Percentiles rank a stretch among this genome's conserved stretches.
phyloP scores from a whole-genome alignment of 1,140 invertebrate species.

The Teleopsis dalmanni region DNA sequence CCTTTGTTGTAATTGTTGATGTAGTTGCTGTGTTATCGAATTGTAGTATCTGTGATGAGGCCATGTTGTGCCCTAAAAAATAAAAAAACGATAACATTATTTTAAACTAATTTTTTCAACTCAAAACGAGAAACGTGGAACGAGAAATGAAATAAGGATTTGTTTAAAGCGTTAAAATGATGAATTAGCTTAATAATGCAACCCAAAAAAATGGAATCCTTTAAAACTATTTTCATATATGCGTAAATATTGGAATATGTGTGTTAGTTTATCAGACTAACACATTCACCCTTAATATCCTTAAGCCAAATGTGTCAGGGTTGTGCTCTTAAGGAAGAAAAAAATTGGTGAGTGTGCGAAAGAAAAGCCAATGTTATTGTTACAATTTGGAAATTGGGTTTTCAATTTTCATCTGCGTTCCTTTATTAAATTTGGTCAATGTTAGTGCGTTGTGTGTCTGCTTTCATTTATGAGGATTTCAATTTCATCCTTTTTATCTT shows the following conservation, averaged over 20 bases:
- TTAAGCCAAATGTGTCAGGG: not conserved
- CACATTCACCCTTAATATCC: not conserved
- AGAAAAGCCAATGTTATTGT: no score
- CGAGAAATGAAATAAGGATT: not conserved
- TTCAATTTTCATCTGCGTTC: not conserved
- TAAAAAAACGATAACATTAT: not conserved
- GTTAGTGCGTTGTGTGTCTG: not conserved
- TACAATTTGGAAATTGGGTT: not conserved
- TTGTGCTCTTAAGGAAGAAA: not conserved
- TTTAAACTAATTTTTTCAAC: not conserved
- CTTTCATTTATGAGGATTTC: not conserved
- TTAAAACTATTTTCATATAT: not conserved
- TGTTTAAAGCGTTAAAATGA: not conserved
- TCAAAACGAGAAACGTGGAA: not conserved
- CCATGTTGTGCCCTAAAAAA: slow-evolving; percentile 42
- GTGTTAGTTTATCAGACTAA: not conserved
- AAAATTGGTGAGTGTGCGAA: no score
- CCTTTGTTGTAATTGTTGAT: slow-evolving; percentile 30
- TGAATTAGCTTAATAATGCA: not conserved
- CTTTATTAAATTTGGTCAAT: not conserved
- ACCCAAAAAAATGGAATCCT: not conserved
- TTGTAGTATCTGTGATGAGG: slow-evolving; percentile 44
- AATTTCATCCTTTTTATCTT: not conserved
- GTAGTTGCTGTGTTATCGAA: slow-evolving; percentile 35
- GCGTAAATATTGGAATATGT: not conserved